Conservation (phyloP, 2,888 invertebrate genomes). For the Synergus itoensis region DNA sequence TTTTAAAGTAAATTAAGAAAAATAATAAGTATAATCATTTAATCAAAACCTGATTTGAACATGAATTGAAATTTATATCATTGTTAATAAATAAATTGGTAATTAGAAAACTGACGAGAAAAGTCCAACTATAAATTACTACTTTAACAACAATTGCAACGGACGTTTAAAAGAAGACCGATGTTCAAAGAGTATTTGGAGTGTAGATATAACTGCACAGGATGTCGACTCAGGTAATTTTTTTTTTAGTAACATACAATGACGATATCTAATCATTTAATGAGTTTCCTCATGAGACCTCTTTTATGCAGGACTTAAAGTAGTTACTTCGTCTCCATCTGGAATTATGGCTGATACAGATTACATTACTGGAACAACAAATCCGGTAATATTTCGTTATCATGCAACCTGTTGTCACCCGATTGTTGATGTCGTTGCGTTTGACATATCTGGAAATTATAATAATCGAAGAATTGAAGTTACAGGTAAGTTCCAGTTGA, state of each 20-base stretch:
- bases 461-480: conserved; percentile 83
- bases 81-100: background rate
- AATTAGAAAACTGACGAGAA: conserved; percentile 78
- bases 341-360: conserved; percentile 83
- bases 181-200: conserved; percentile 86
- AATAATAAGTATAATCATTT: conserved; percentile 7
- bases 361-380: conserved; percentile 85
- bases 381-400: conserved; percentile 84
- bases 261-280: background rate
- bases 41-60: background rate
- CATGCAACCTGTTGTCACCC: conserved; percentile 87
- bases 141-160: conserved; percentile 82
- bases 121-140: conserved; percentile 82
- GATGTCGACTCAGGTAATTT: conserved; percentile 58
- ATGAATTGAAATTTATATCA: background rate
- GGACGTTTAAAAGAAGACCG: conserved; percentile 79
- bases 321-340: conserved; percentile 70
- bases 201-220: conserved; percentile 80
- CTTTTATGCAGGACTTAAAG: conserved; percentile 67
- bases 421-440: conserved; percentile 83
- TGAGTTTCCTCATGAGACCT: background rate
- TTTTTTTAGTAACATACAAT: conserved; percentile 17
- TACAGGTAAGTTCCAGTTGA: conserved; percentile 71
- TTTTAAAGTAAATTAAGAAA: background rate
- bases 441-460: conserved; percentile 85